These are phyloP conservation scores for Enteromius thamalakanensis DNA, from an alignment of 2,797 vertebrate genomes.

Conservation along the genomic window DNA sequence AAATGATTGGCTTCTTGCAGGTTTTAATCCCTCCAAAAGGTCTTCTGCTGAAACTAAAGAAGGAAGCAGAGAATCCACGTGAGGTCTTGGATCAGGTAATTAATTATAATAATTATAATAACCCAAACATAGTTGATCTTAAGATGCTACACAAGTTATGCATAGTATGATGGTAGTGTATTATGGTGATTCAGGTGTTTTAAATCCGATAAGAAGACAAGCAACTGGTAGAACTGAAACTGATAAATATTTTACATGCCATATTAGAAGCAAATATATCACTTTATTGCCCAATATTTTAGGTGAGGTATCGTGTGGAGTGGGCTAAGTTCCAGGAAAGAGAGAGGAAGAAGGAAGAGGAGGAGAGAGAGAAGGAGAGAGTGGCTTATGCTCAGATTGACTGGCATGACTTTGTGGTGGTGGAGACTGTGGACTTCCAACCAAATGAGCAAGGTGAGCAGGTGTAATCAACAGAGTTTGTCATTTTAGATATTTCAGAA, in stretches of 20 bases:
- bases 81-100: constrained; percentile 97
- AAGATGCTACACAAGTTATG: background rate
- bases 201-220: background rate
- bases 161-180: background rate
- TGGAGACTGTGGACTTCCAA: constrained; percentile 98
- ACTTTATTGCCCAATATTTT: background rate
- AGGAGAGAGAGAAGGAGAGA: constrained; percentile 94
- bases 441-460: constrained; percentile 92
- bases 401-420: constrained; percentile 99
- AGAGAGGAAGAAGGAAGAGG: constrained; percentile 97
- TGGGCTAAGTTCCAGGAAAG: constrained; percentile 99
- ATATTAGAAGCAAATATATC: background rate
- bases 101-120: constrained; percentile 41
- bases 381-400: constrained; percentile 98
- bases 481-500: background rate
- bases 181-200: background rate
- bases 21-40: constrained; percentile 97
- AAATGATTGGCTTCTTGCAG: constrained; percentile 71
- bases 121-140: background rate
- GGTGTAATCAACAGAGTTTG: background rate
- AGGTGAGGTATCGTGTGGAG: constrained; percentile 97
- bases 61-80: constrained; percentile 91
- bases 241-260: background rate
- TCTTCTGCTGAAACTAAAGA: constrained; percentile 91
- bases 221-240: background rate